Base-by-base conservation (phyloP, 2,797 vertebrate species). In the Zenarchopterus dispar region DNA sequence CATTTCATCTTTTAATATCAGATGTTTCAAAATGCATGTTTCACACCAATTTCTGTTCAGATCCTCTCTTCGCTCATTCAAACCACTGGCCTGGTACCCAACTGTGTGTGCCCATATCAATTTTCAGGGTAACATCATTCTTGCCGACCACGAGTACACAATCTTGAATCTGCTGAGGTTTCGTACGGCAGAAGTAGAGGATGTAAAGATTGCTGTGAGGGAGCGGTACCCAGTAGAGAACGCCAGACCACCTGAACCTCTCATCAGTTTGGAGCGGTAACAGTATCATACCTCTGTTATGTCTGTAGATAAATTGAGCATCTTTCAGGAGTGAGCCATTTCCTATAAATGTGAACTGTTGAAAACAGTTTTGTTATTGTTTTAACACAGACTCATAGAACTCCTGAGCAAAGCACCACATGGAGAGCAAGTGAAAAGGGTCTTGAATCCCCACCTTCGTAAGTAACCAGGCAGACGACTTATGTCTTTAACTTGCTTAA, bases 91-190 rank as follows among this genome's bases (percentile, higher is more conserved):
- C 4, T 54, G 0, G 47, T n/a, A 21, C 6, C 6, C 21, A 8
- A 8, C 17, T 0, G 43, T 45, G 8, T 43, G 0, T 73, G 15
- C 59, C 19, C 13, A 1, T 66, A 9, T 84, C 36, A 9, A 13
- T 75, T 63, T 70, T 1, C 89, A 99, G 98, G 97, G 97, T 3
- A 99, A 99, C 85, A 82, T 99, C 28, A 93, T 99, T 56, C 96
- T 99, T 62, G 93, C 96, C 0, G 97, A 99, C 82, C 80, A 96
- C 1, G 95, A 98, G 61, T 99, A 95, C 84, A 67, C 91, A 17
- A 99, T 99, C 85, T 90, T 99, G 52, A 99, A 98, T 84, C 95
- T 99, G 62, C 90, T 99, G 91, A 90, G 98, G 56, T 99, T 97
- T 78, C 95, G 97, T 39, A 96, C 95, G 0, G 95, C 93, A 0